A percentile compares a stretch with the other conserved stretches of the same genome.
Evolutionary conservation across 2,113 vertebrate genomes (phyloP).

Genomic region (Carlito syrichta): DNA sequence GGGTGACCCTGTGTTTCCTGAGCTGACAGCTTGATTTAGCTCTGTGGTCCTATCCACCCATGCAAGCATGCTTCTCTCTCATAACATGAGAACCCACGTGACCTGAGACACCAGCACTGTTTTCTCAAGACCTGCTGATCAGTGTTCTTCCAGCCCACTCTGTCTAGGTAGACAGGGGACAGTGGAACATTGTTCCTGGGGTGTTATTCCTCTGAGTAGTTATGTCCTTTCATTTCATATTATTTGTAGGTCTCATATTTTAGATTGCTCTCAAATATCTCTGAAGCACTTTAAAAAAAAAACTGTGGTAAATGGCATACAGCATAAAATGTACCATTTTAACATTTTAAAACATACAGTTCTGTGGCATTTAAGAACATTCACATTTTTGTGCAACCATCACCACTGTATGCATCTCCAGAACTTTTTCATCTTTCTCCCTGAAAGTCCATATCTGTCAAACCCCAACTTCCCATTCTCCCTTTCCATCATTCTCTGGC

Average conservation of each 20-base stretch:
- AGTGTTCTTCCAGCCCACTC: neutral
- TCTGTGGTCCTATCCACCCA: neutral
- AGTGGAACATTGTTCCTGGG: neutral
- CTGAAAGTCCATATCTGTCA: neutral
- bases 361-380: neutral
- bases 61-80: neutral
- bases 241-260: neutral
- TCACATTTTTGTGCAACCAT: neutral
- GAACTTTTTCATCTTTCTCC: neutral
- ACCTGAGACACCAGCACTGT: neutral
- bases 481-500: neutral
- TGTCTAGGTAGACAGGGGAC: neutral
- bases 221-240: neutral
- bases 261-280: neutral
- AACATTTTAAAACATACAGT: neutral
- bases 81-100: neutral
- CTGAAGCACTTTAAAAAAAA: neutral
- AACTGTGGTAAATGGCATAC: neutral
- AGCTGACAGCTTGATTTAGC: neutral
- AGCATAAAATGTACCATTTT: neutral
- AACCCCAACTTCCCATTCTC: neutral
- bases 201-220: neutral
- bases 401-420: neutral
- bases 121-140: neutral
- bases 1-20: neutral